Evolutionary conservation across 2,797 vertebrate species (phyloP), one percentile per base, ranked within the genome.

Genomic region (Cetoscarus ocellatus): DNA sequence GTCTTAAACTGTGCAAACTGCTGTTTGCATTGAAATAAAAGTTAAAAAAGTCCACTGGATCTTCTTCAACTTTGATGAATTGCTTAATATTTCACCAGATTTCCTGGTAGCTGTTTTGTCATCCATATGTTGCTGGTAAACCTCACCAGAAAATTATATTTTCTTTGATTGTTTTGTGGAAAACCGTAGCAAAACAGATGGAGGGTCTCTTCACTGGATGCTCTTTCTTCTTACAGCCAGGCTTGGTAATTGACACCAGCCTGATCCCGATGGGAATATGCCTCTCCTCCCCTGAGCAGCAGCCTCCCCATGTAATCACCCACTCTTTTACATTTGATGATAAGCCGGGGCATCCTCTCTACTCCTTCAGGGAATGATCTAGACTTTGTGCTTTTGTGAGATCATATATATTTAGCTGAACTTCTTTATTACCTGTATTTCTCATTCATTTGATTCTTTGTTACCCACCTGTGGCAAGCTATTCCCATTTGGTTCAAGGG

Each of bases 401-500:
- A 62, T 42, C 19, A 18, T 35, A 57, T 61, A 80, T 15, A 27
- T 72, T 63, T 12, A 2, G 27, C 49, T n/a, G 1, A 15, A 65
- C 45, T 67, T 45, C 39, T 76, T 64, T 64, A 48, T 39, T 53
- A 52, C 38, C 48, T 77, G 79, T 75, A 55, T 73, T 69, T 48
- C 49, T 69, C 60, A 56, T 50, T 66, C 17, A 48, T 78, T 80
- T 80, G 64, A 66, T 77, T 68, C 55, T 74, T 50, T 10, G 63
- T 57, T 44, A 50, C 73, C 64, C 52, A 55, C 66, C 69, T 61
- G 53, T 64, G 58, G 44, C 59, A 6, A 14, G 62, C 50, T 80
- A 64, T 82, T 86, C 17, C 27, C 27, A 74, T 84, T 80, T 51
- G 54, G 40, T 83, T 82, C 77, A 81, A 80, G 79, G 59, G 47